A percentile compares a stretch with the other conserved stretches of the same genome.
Evolutionary conservation across 2,113 vertebrate genomes (phyloP).

Genomic region (Clupea harengus): DNA sequence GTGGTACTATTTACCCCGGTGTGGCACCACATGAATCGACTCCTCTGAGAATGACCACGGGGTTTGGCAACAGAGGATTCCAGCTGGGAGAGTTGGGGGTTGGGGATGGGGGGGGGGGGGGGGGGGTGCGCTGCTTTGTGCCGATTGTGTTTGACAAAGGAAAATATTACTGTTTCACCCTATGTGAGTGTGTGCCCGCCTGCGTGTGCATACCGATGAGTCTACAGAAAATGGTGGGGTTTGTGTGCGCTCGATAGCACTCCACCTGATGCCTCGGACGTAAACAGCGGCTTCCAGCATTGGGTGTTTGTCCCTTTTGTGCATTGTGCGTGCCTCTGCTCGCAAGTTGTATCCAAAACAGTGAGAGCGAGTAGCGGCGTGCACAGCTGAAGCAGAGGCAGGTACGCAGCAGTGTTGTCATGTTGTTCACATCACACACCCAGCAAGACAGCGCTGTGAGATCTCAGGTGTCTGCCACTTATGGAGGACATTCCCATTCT

Average conservation of each 20-base stretch:
- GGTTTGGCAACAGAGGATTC: neutral
- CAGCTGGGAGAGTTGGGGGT: neutral
- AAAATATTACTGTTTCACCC: neutral
- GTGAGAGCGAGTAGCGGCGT: neutral
- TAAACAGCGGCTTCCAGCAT: neutral
- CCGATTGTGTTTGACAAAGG: neutral
- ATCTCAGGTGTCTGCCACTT: neutral
- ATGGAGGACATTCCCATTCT: neutral
- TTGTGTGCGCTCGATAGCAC: neutral
- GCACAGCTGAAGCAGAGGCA: neutral
- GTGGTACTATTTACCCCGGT: neutral
- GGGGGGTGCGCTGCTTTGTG: neutral
- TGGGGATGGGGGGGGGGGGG: neutral
- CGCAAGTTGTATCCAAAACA: neutral
- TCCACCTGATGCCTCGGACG: neutral
- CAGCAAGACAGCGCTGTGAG: neutral
- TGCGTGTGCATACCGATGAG: neutral
- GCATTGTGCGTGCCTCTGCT: neutral
- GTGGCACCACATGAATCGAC: neutral
- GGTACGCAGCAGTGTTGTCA: neutral
- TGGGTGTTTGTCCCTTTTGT: neutral
- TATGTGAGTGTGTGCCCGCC: neutral
- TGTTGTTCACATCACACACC: neutral
- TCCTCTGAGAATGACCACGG: neutral
- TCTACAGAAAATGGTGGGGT: neutral